Evolutionary conservation across 2,113 vertebrate species (phyloP), one percentile per base, ranked within the genome.

Genomic region (Colius striatus): DNA sequence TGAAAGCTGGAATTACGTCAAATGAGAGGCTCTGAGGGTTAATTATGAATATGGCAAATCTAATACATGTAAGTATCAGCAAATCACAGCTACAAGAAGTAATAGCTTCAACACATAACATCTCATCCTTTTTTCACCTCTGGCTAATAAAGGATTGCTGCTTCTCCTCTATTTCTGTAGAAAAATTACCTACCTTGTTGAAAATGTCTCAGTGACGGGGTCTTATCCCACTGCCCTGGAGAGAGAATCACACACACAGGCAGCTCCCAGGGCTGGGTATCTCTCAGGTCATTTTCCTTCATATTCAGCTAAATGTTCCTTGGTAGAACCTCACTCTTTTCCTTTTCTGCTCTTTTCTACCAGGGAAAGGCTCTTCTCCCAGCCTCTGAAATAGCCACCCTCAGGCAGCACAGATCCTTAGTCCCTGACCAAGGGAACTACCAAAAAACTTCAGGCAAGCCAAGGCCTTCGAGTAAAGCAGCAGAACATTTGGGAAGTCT

Each of bases 11-110:
- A 95, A 91, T 94, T 90, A 87, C 3, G 1, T 90, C 87, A 80
- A 41, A 73, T 75, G 79, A 96, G 87, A 94, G 87, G 70, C 75
- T 14, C 62, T 2, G 63, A n/a, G 84, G 93, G 93, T 90, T 94
- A 97, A 96, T 92, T 48, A 74, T 30, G 72, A 66, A 55, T 66
- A 21, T 6, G 65, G 82, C 60, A 76, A 74, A 91, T 67, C 75
- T 93, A 67, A 45, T 27, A 21, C 51, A 2, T 4, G 66, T 32
- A 70, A 80, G 43, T 58, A 55, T 17, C 75, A 74, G 82, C 48
- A 66, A 55, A 77, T 71, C 82, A 51, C 55, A 86, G 84, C 38
- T 1, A 61, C 67, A 66, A 89, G 89, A 6, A 76, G 84, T 71
- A 85, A 34, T 3, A 89, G 43, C 55, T 87, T 54, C 48, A 53